phyloP scores from a whole-genome alignment of 2,888 invertebrate genomes.

The Idaea biselata region DNA sequence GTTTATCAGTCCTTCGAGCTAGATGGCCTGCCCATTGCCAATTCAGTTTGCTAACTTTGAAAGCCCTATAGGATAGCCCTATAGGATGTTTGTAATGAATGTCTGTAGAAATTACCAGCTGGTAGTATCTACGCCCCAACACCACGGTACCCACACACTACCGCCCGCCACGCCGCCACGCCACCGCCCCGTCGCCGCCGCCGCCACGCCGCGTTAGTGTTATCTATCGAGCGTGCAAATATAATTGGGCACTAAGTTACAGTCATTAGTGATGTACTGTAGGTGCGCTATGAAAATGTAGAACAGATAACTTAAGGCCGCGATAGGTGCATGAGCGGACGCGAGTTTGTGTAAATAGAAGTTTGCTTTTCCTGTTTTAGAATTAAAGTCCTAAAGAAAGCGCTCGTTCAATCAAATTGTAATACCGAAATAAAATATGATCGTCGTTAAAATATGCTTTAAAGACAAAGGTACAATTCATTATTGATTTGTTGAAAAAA shows the following conservation, averaged over 20 bases:
- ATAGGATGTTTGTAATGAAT: too few species aligned
- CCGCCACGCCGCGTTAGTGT: not conserved
- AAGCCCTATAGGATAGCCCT: too few species aligned
- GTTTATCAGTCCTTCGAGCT: too few species aligned
- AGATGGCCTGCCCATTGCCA: too few species aligned
- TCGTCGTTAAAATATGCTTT: too few species aligned
- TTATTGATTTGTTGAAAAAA: too few species aligned
- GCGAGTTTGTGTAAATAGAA: not conserved
- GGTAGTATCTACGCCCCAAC: not conserved
- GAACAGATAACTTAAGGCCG: conserved; percentile 42
- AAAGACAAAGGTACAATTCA: too few species aligned
- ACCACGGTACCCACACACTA: not conserved
- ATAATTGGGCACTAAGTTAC: conserved; percentile 42
- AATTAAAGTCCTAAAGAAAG: too few species aligned
- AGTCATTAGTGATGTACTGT: conserved; percentile 64
- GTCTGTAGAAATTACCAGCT: too few species aligned
- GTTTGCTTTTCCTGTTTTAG: not conserved
- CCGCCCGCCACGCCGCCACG: not conserved
- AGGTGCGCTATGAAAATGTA: conserved; percentile 53
- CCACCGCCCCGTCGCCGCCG: not conserved
- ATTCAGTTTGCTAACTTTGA: too few species aligned
- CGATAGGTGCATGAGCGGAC: conserved; percentile 3
- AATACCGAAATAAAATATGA: too few species aligned
- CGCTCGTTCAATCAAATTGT: too few species aligned
- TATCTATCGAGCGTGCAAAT: conserved; percentile 19